Percentiles rank a stretch among this genome's conserved stretches.
Evolutionary conservation across 2,797 vertebrate genomes (phyloP).

Genomic region (Erethizon dorsatum): DNA sequence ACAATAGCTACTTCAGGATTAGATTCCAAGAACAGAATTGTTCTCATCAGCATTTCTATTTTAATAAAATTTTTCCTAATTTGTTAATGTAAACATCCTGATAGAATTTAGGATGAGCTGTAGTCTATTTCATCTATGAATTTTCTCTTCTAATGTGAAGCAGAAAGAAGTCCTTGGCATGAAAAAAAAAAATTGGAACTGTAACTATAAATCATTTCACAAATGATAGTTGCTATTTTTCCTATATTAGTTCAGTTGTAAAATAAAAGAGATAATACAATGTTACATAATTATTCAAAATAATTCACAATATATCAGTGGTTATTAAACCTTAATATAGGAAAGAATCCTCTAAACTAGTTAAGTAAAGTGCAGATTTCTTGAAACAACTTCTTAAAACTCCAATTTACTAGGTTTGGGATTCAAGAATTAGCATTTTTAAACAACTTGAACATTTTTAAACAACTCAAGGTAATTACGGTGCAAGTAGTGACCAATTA

Average conservation of each 20-base stretch:
- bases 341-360: not conserved
- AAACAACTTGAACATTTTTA: not conserved
- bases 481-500: not conserved
- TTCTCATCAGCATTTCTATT: not conserved
- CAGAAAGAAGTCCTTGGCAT: not conserved
- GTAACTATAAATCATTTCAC: not conserved
- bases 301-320: not conserved
- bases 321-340: not conserved
- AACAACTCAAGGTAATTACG: not conserved
- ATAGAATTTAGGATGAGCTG: not conserved
- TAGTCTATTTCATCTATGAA: not conserved
- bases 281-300: not conserved
- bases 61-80: conserved; percentile 1
- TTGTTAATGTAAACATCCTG: conserved; percentile 32
- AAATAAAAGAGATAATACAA: not conserved
- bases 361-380: not conserved
- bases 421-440: not conserved
- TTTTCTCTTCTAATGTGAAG: not conserved
- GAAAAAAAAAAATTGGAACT: not conserved
- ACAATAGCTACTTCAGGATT: not conserved
- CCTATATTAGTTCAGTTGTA: conserved; percentile 1
- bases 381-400: not conserved
- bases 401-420: not conserved
- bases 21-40: not conserved
- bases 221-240: not conserved